A percentile compares a stretch with the other conserved stretches of the same genome.
phyloP scores from a whole-genome alignment of 2,888 invertebrate species.

The Idaea dimidiata region DNA sequence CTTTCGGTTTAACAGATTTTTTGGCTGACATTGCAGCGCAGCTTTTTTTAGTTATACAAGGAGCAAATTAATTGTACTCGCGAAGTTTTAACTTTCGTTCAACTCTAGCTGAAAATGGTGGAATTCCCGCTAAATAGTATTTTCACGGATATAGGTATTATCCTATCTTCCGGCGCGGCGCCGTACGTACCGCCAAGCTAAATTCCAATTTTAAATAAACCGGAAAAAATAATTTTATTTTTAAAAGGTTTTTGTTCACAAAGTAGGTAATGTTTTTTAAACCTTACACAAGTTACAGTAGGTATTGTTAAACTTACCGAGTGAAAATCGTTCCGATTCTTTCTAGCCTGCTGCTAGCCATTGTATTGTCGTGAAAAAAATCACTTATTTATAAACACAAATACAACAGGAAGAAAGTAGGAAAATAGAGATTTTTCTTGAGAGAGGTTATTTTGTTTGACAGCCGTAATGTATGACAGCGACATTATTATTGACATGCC shows the following conservation, averaged over 20 bases:
- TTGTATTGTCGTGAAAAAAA: slow-evolving; percentile 40
- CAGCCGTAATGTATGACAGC: too few species aligned
- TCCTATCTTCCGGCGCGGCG: background rate
- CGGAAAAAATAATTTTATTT: background rate
- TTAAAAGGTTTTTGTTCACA: background rate
- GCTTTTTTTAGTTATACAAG: background rate
- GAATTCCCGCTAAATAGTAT: background rate
- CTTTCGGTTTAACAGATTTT: slow-evolving; percentile 50
- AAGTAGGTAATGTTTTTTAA: background rate
- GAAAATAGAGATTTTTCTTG: background rate
- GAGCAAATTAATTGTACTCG: background rate
- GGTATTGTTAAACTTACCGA: slow-evolving; percentile 67
- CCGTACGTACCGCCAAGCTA: background rate
- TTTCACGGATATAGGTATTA: too few species aligned
- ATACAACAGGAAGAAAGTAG: background rate
- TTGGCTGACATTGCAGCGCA: slow-evolving; percentile 46
- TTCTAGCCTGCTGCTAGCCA: slow-evolving; percentile 86
- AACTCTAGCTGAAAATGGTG: background rate
- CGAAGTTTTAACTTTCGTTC: background rate
- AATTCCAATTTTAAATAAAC: background rate
- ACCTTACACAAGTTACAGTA: background rate
- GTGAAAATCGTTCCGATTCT: slow-evolving; percentile 87
- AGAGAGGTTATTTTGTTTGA: background rate
- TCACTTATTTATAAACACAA: background rate
- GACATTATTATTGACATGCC: too few species aligned